phyloP scores from a whole-genome alignment of 2,797 vertebrate species.

The Alauda arvensis region DNA sequence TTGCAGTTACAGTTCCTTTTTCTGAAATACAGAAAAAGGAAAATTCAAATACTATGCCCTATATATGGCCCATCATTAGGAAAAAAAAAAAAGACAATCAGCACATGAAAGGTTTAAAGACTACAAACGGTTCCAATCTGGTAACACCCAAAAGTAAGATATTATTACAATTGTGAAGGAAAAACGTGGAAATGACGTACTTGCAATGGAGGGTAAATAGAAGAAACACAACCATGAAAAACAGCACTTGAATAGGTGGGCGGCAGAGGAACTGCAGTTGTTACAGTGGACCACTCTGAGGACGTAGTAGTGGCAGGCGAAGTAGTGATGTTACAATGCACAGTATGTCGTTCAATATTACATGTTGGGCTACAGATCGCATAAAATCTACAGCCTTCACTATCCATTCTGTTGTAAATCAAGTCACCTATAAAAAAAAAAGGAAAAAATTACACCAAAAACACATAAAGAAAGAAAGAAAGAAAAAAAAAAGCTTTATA shows the following conservation, averaged over 20 bases:
- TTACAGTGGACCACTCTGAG: not conserved
- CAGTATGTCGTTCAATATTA: conserved; percentile 25
- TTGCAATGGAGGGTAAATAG: conserved; percentile 68
- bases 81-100: fast-evolving
- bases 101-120: fast-evolving
- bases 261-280: not conserved
- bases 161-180: fast-evolving
- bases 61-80: fast-evolving
- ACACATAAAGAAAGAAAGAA: fast-evolving
- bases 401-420: conserved; percentile 73
- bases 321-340: conserved; percentile 34
- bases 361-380: conserved; percentile 71
- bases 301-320: not conserved
- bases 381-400: conserved; percentile 67
- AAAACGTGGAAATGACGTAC: not conserved
- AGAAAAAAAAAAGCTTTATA: fast-evolving
- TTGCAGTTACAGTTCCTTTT: no score
- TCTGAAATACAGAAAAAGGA: fast-evolving
- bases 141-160: fast-evolving
- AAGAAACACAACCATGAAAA: not conserved
- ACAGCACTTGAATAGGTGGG: not conserved
- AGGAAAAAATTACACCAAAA: fast-evolving
- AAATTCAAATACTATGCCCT: fast-evolving
- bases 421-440: conserved; percentile 11
- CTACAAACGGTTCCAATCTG: fast-evolving